Evolutionary conservation across 2,113 vertebrate genomes (phyloP), one percentile per base, ranked within the genome.

Genomic region (Cnemophilus loriae): DNA sequence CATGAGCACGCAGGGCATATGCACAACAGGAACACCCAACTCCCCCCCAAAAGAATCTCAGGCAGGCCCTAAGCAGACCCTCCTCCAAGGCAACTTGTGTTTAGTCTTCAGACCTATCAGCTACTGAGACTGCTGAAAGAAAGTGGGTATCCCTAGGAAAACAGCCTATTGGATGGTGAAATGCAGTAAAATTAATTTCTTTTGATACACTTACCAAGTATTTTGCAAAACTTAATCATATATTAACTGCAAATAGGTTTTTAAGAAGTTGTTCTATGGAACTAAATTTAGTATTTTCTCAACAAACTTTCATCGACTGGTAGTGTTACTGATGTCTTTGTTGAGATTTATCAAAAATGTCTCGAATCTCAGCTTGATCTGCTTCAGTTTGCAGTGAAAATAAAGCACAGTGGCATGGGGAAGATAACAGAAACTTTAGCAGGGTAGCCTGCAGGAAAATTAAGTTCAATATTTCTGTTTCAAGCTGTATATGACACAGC

Each of bases 1-100:
- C n/a, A 8, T 0, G 4, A 26, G 13, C 44, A 6, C 20, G 0
- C 18, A 8, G 5, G 32, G 7, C 5, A 2, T 30, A 15, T 4
- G 37, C 19, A 2, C n/a, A 49, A 52, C 23, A 39, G 35, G 20
- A 55, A 8, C 8, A 33, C 5, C 6, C 9, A 30, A 5, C 21
- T 21, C 6, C 5, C 7, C 8, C 24, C 2, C 7, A 41, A 30
- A 30, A 17, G n/a, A 30, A 13, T 37, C 14, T 30, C 46, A 13
- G 35, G n/a, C 64, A 71, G 24, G 5, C 32, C 21, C 55, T 37
- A 28, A 56, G 65, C 22, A 85, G n/a, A 50, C 11, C 17, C n/a
- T 7, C 53, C 11, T 30, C 16, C 21, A 16, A 32, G 13, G 49
- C 32, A 52, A 13, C 11, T 1, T 60, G 19, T 20, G 9, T 44